Conservation (phyloP, 2,888 invertebrate genomes). For the Perizoma affinitatum region DNA sequence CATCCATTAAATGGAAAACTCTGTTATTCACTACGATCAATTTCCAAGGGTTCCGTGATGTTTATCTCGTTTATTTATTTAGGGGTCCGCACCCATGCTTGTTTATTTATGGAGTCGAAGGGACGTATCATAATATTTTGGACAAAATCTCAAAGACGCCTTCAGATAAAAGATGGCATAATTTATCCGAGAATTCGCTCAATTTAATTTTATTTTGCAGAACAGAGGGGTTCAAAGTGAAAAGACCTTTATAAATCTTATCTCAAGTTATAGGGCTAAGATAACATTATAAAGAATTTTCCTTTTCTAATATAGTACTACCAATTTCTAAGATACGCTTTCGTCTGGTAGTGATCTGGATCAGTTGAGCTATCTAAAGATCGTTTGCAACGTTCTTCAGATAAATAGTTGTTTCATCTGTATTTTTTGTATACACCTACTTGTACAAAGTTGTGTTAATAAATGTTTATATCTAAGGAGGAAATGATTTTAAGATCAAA, state of each 20-base stretch:
- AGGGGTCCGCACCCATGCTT: constrained; percentile 32
- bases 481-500: too few species aligned
- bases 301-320: too few species aligned
- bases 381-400: too few species aligned
- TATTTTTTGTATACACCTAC: too few species aligned
- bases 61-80: constrained; percentile 42
- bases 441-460: too few species aligned
- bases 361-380: too few species aligned
- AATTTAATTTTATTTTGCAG: constrained; percentile 32
- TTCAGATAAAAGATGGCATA: constrained; percentile 20
- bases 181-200: constrained; percentile 20
- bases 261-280: constrained; percentile 7
- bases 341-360: too few species aligned
- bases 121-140: constrained; percentile 32
- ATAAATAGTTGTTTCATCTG: too few species aligned
- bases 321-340: too few species aligned
- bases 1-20: constrained; percentile 21
- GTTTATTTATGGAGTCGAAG: constrained; percentile 35
- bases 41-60: constrained; percentile 36
- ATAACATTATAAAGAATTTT: not conserved
- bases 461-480: too few species aligned
- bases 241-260: constrained; percentile 21
- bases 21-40: constrained; percentile 34
- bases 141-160: constrained; percentile 19
- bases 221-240: constrained; percentile 23